Percentiles rank a stretch among this genome's conserved stretches.
These are phyloP conservation scores for Ornithoptera alexandrae DNA, from an alignment of 2,888 invertebrate species.

Conservation along the genomic window DNA sequence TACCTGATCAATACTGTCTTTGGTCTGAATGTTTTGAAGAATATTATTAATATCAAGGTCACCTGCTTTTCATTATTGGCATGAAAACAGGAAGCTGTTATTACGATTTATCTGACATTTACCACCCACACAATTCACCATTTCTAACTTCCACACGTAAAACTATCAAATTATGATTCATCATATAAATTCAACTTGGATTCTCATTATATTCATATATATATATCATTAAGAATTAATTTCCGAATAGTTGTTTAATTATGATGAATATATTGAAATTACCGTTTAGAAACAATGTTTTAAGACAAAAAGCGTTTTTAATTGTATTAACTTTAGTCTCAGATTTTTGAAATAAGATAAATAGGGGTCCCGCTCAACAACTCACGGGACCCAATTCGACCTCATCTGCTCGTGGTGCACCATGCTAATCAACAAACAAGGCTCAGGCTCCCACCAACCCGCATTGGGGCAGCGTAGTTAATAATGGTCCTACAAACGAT, in stretches of 20 bases:
- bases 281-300: background rate
- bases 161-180: conserved; percentile 1
- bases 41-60: conserved; percentile 6
- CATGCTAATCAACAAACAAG: no score
- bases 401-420: no score
- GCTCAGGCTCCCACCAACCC: no score
- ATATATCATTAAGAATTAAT: background rate
- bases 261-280: background rate
- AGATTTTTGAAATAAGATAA: no score
- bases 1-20: background rate
- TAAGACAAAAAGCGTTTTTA: no score
- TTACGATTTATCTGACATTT: conserved; percentile 17
- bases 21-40: background rate
- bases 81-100: conserved; percentile 16
- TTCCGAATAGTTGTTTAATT: background rate
- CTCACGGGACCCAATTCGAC: no score
- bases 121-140: conserved; percentile 6
- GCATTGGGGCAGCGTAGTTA: no score
- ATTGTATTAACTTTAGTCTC: no score
- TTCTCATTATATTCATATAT: no score
- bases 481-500: no score
- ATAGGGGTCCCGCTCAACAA: no score
- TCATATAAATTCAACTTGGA: background rate
- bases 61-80: conserved; percentile 16
- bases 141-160: background rate